These are phyloP conservation scores for Drosophila lacicola DNA, from an alignment of 2,888 invertebrate genomes.

Conservation along the genomic window DNA sequence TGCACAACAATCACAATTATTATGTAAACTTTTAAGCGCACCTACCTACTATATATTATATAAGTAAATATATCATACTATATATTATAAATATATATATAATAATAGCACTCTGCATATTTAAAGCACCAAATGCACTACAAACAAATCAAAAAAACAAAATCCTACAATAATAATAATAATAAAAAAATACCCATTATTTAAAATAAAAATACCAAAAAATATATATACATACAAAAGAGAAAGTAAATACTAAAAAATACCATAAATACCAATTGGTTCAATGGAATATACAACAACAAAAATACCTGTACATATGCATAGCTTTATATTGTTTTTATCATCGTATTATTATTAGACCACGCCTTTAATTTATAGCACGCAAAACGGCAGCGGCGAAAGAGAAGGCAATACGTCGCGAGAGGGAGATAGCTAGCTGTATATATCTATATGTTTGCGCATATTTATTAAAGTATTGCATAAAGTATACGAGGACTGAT, in stretches of 20 bases:
- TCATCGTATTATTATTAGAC: conserved; percentile 61
- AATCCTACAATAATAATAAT: conserved; percentile 14
- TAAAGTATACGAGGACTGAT: conserved; percentile 27
- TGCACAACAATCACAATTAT: conserved; percentile 62
- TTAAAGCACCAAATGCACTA: conserved; percentile 66
- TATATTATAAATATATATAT: conserved; percentile 18
- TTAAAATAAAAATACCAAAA: conserved; percentile 3
- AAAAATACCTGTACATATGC: conserved; percentile 4
- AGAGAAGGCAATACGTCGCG: background rate
- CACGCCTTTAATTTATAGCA: conserved; percentile 53
- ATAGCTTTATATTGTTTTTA: conserved; percentile 55
- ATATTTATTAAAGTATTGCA: conserved; percentile 23
- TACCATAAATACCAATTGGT: conserved; percentile 26
- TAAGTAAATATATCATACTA: conserved; percentile 41
- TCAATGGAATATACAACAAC: conserved; percentile 26
- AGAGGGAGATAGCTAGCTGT: background rate
- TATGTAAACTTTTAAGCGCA: conserved; percentile 58
- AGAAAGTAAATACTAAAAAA: conserved; percentile 5
- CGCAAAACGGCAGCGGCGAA: conserved; percentile 6
- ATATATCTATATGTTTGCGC: background rate
- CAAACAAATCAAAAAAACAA: conserved; percentile 21
- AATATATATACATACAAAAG: conserved; percentile 23
- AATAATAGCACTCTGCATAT: conserved; percentile 66
- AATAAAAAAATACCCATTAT: conserved; percentile 17
- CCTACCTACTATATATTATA: conserved; percentile 23